These are phyloP conservation scores for Hipparchia sbordonii DNA, from an alignment of 2,888 invertebrate species.

Conservation along the genomic window DNA sequence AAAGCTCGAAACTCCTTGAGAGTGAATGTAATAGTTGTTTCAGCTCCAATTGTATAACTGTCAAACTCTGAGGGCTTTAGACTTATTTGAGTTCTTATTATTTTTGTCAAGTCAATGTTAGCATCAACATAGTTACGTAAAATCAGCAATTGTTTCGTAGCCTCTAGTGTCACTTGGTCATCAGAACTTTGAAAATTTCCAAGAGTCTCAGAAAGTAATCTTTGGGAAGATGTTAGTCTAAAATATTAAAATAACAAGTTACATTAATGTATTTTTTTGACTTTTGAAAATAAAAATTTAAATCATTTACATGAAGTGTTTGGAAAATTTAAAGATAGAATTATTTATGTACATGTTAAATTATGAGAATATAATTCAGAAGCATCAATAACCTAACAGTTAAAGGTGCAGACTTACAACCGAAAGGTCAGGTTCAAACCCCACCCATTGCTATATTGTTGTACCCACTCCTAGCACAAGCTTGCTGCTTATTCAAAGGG, in stretches of 20 bases:
- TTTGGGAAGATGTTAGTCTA: constrained; percentile 84
- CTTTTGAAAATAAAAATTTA: not conserved
- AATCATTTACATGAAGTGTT: not conserved
- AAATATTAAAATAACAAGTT: constrained; percentile 12
- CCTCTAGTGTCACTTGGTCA: constrained; percentile 91
- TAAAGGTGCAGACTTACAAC: too few relatives aligned
- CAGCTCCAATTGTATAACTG: constrained; percentile 84
- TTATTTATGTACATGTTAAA: too few relatives aligned
- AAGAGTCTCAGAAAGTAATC: constrained; percentile 88
- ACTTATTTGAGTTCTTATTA: constrained; percentile 90
- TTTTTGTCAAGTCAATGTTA: constrained; percentile 84
- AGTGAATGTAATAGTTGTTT: constrained; percentile 91
- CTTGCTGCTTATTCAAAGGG: too few relatives aligned
- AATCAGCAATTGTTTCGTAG: constrained; percentile 83
- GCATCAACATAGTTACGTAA: constrained; percentile 91
- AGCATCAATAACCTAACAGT: too few relatives aligned
- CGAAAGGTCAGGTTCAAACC: too few relatives aligned
- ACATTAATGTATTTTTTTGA: not conserved
- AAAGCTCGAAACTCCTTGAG: constrained; percentile 92
- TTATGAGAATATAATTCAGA: too few relatives aligned
- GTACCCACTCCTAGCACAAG: too few relatives aligned
- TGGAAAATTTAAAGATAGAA: too few relatives aligned
- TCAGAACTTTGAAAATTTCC: constrained; percentile 90
- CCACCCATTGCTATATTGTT: too few relatives aligned
- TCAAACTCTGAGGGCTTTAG: constrained; percentile 89